A percentile compares a stretch with the other conserved stretches of the same genome.
phyloP scores from a whole-genome alignment of 2,113 vertebrate genomes.

The Microcebus murinus region DNA sequence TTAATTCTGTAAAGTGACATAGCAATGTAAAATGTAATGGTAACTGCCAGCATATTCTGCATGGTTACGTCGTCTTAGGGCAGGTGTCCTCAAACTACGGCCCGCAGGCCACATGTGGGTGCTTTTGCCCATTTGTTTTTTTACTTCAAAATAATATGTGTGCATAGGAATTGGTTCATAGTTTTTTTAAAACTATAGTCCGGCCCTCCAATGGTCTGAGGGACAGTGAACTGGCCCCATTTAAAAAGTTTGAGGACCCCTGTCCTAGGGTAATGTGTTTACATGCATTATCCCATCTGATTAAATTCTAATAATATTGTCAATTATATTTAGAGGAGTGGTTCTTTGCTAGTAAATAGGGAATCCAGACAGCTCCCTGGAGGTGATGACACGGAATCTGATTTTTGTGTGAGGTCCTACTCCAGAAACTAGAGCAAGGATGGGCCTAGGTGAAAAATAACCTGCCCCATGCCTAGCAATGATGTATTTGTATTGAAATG shows the following conservation, averaged over 20 bases:
- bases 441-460: not conserved
- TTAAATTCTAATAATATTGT: not conserved
- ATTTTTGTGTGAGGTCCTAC: not conserved
- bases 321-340: not conserved
- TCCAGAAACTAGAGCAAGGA: not conserved
- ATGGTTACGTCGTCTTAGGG: not conserved
- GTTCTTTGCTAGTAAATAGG: not conserved
- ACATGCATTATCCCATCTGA: not conserved
- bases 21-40: not conserved
- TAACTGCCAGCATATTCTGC: not conserved
- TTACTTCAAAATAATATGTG: no score
- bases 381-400: not conserved
- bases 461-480: not conserved
- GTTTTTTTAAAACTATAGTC: no score
- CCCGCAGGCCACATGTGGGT: no score
- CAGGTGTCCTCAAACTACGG: no score
- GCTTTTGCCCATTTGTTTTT: no score
- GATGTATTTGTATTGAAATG: not conserved
- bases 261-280: not conserved
- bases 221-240: no score
- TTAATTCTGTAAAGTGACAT: not conserved
- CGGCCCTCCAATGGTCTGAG: no score
- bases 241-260: no score
- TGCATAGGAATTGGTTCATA: no score
- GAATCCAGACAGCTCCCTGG: not conserved